phyloP scores from a whole-genome alignment of 1,140 invertebrate genomes.

The Triops cancriformis region DNA sequence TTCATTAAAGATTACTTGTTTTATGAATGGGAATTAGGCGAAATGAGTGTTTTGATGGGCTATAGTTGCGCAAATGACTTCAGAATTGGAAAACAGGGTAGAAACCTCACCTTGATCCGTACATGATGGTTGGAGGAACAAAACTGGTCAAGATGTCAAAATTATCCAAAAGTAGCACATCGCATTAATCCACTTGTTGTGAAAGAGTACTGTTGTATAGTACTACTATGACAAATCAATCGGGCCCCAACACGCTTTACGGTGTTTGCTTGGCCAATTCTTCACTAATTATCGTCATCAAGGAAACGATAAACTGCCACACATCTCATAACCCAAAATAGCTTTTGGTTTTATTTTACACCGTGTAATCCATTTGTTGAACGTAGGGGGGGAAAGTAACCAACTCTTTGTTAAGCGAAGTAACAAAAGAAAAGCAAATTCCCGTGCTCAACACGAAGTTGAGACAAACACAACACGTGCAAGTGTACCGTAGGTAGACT shows the following conservation, averaged over 20 bases:
- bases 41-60: too few relatives aligned
- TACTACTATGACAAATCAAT: background rate
- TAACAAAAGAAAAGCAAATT: too few relatives aligned
- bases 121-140: background rate
- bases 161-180: slow-evolving; percentile 6
- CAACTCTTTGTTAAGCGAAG: too few relatives aligned
- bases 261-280: background rate
- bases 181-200: slow-evolving; percentile 4
- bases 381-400: background rate
- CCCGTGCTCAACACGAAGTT: too few relatives aligned
- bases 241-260: too few relatives aligned
- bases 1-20: too few relatives aligned
- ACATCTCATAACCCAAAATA: background rate
- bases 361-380: background rate
- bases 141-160: background rate
- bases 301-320: background rate
- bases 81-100: background rate
- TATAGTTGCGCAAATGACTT: too few relatives aligned
- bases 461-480: too few relatives aligned
- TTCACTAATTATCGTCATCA: slow-evolving; percentile 10
- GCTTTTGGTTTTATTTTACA: background rate
- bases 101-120: background rate
- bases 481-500: too few relatives aligned
- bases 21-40: too few relatives aligned
- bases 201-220: background rate